Evolutionary conservation across 1,140 invertebrate genomes (phyloP).

Genomic region (Amyelois transitella): DNA sequence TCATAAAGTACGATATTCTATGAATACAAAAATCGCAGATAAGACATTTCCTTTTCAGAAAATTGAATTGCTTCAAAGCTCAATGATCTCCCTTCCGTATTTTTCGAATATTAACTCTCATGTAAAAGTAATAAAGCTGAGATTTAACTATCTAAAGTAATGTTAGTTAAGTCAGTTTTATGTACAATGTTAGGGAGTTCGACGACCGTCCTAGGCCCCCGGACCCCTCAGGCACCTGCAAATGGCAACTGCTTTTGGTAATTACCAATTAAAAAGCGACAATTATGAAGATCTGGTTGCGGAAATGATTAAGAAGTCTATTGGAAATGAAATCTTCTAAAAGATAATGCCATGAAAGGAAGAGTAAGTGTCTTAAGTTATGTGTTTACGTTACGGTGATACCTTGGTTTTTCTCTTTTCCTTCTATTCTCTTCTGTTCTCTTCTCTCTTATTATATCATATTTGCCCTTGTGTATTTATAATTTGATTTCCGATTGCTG

Average conservation of each 20-base stretch:
- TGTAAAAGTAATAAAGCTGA: conserved; percentile 18
- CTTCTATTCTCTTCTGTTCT: too few species aligned
- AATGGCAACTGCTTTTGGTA: conserved; percentile 54
- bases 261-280: conserved; percentile 53
- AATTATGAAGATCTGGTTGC: conserved; percentile 34
- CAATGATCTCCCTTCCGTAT: conserved; percentile 64
- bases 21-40: conserved; percentile 20
- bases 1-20: conserved; percentile 7
- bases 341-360: too few species aligned
- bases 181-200: conserved; percentile 43
- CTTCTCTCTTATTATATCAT: too few species aligned
- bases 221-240: conserved; percentile 23
- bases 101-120: conserved; percentile 26
- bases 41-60: conserved; percentile 26
- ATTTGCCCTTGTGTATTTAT: too few species aligned
- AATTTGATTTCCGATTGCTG: too few species aligned
- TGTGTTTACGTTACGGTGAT: too few species aligned
- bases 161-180: conserved; percentile 23
- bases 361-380: too few species aligned
- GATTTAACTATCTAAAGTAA: conserved; percentile 15
- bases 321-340: not conserved
- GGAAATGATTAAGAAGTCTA: conserved; percentile 29
- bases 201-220: conserved; percentile 67
- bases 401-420: too few species aligned
- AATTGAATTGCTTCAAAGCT: conserved; percentile 60